Conservation (phyloP, 2,888 invertebrate species). For the Lycaena phlaeas region DNA sequence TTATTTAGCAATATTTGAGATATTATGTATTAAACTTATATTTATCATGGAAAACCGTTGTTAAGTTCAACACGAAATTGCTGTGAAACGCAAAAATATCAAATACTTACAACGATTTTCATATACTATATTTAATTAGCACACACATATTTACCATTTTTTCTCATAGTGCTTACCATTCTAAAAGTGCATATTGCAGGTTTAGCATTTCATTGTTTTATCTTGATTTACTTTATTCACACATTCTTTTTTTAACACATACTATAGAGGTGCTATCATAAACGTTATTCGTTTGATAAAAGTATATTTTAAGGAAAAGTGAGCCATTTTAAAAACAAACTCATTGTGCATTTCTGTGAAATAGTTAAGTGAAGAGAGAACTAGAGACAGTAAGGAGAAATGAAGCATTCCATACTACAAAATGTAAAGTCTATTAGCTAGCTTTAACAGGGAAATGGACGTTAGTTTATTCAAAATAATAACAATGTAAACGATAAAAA, state of each 20-base stretch:
- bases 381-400: slow-evolving; percentile 67
- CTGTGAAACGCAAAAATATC: neutral
- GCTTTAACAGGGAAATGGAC: slow-evolving; percentile 73
- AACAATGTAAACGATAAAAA: slow-evolving; percentile 24
- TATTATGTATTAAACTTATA: neutral
- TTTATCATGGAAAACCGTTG: neutral
- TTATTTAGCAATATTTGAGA: neutral
- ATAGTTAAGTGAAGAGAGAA: slow-evolving; percentile 62
- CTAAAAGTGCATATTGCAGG: neutral
- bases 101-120: neutral
- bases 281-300: slow-evolving; percentile 23
- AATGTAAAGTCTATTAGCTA: slow-evolving; percentile 63
- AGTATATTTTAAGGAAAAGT: slow-evolving; percentile 60
- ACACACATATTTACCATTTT: neutral
- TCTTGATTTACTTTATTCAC: neutral
- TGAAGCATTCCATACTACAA: slow-evolving; percentile 71
- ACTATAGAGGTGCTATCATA: slow-evolving; percentile 1
- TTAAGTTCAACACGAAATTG: neutral
- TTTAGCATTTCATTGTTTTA: neutral
- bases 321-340: slow-evolving; percentile 72
- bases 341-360: slow-evolving; percentile 69
- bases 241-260: slow-evolving; percentile 1
- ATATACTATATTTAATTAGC: neutral
- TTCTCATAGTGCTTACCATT: slow-evolving; percentile 4
- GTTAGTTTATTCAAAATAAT: slow-evolving; percentile 40